Evolutionary conservation across 2,797 vertebrate species (phyloP).

Genomic region (Liasis olivaceus): DNA sequence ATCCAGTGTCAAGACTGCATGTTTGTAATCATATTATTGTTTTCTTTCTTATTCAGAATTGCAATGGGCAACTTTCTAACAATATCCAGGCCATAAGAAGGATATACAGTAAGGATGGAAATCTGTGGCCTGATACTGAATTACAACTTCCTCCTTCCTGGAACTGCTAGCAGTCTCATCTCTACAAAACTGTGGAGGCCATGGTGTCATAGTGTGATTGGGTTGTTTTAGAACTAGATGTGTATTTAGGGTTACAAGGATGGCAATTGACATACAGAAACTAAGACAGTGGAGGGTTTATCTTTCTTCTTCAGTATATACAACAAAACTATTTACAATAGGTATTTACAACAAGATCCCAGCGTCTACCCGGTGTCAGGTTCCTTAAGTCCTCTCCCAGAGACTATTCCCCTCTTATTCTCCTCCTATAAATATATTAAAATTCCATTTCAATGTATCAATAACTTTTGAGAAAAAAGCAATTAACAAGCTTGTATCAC

Average conservation of each 20-base stretch:
- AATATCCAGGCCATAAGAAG: too few relatives aligned
- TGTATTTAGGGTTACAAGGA: not conserved
- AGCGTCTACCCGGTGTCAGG: not conserved
- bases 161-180: too few relatives aligned
- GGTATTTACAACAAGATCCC: not conserved
- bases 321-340: not conserved
- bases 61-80: too few relatives aligned
- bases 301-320: not conserved
- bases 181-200: too few relatives aligned
- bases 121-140: too few relatives aligned
- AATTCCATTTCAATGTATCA: not conserved
- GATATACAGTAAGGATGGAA: too few relatives aligned
- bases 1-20: too few relatives aligned
- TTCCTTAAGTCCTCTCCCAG: not conserved
- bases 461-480: not conserved
- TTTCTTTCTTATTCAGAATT: too few relatives aligned
- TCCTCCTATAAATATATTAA: not conserved
- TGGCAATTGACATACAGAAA: not conserved
- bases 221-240: too few relatives aligned
- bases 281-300: not conserved
- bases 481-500: not conserved
- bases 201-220: too few relatives aligned
- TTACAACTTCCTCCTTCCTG: too few relatives aligned
- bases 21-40: too few relatives aligned
- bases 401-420: not conserved